Base-by-base conservation (phyloP, 1,140 invertebrate species). In the Aplysia californica region DNA sequence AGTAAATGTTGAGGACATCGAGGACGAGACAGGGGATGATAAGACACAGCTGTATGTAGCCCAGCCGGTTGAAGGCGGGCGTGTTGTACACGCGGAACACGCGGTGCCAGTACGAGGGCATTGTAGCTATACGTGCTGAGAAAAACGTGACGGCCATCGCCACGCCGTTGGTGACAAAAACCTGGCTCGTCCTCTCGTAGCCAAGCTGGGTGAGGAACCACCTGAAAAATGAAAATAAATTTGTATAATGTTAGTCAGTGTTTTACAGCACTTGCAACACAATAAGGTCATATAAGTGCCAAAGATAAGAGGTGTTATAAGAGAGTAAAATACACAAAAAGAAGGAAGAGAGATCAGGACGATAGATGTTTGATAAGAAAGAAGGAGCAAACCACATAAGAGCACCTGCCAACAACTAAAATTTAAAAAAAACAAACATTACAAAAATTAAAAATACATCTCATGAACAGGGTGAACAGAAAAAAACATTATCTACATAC, bases 91-190 rank as follows among this genome's bases (percentile, higher is more conserved):
- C 83, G 33, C 75, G 77, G 69, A 85, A 89, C 20, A 88, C 86
- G 50, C 83, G 84, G 44, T 79, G 80, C 85, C 86, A 89, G 59
- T 85, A 89, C 5, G 77, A 75, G 6, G 87, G 87, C 80, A 89
- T 88, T 21, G 76, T 78, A 26, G 83, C 75, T 38, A 89, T 83
- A 18, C 87, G 80, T 21, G 82, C 84, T 0, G 84, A n/a, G 44
- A 89, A 88, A 79, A 89, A 89, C 2, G 85, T 82, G 18, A 85
- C 55, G 3, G 86, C 84, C 87, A 89, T 89, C 31, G 84, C 77
- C 33, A 88, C 59, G 21, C 86, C 87, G 79, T 89, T 89, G 15
- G 83, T 67, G 26, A 88, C 76, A 75, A 84, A 86, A 35, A 82
- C n/a, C 33, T 69, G 55, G 61, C 83, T 86, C 35, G 75, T 80